phyloP scores from a whole-genome alignment of 2,888 invertebrate genomes.

The Hermaeophaga mercurialis region DNA sequence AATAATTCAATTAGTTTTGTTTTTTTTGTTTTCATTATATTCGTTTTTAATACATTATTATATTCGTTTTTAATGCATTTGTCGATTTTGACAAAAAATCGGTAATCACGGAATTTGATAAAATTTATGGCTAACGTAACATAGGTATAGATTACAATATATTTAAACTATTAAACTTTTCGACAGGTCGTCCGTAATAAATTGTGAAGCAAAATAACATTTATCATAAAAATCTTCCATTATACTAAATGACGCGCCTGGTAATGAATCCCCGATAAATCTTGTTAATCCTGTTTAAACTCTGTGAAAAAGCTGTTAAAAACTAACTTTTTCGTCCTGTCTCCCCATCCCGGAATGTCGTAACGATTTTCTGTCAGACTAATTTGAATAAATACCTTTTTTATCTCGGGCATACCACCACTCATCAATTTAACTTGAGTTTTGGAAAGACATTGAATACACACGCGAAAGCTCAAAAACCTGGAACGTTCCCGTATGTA shows the following conservation, averaged over 20 bases:
- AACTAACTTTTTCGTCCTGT: slow-evolving; percentile 12
- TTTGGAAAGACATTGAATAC: slow-evolving; percentile 6
- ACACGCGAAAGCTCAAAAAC: not conserved
- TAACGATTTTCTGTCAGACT: slow-evolving; percentile 34
- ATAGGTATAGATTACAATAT: no score
- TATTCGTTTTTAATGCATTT: no score
- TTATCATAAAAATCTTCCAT: no score
- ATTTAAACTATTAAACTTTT: no score
- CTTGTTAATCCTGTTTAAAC: not conserved
- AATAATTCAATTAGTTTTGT: no score
- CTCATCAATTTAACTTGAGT: slow-evolving; percentile 20
- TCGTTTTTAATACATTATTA: no score
- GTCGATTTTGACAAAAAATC: no score
- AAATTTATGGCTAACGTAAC: no score
- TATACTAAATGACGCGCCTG: not conserved
- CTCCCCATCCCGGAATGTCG: slow-evolving; percentile 2
- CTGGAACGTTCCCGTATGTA: not conserved
- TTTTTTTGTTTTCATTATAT: no score
- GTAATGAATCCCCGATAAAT: not conserved
- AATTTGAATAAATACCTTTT: slow-evolving; percentile 31
- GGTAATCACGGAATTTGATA: no score
- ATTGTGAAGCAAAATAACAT: no score
- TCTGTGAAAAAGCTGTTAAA: slow-evolving; percentile 1
- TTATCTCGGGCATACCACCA: slow-evolving; percentile 20
- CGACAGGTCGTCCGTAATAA: no score